Percentiles rank a stretch among this genome's conserved stretches.
phyloP scores from a whole-genome alignment of 2,888 invertebrate species.

The Dascillus cervinus region DNA sequence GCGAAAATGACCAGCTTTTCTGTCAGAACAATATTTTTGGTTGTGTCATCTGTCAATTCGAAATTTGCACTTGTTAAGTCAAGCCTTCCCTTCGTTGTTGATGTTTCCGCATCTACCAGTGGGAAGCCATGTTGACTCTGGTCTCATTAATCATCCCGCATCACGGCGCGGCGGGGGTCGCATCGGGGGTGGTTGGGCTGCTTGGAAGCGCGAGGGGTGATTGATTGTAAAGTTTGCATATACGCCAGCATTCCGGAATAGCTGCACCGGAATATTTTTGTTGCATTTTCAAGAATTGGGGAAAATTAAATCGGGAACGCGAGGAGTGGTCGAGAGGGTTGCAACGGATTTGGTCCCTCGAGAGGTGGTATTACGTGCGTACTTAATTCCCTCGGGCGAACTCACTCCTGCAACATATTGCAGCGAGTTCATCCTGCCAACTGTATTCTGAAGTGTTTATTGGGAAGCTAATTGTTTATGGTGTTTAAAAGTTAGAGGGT shows the following conservation, averaged over 20 bases:
- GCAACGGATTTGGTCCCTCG: conserved; percentile 10
- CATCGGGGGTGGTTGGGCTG: conserved; percentile 22
- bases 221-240: conserved; percentile 22
- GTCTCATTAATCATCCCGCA: conserved; percentile 32
- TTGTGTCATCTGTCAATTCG: too few species aligned
- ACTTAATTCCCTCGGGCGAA: conserved; percentile 8
- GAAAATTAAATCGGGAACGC: too few species aligned
- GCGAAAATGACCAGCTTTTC: too few species aligned
- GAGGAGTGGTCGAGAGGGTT: background rate
- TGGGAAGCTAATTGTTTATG: background rate
- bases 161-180: conserved; percentile 22
- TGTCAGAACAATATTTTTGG: too few species aligned
- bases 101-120: conserved; percentile 22
- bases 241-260: conserved; percentile 6
- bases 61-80: conserved; percentile 5
- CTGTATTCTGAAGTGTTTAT: conserved; percentile 2
- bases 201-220: conserved; percentile 19
- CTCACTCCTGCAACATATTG: conserved; percentile 19
- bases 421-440: conserved; percentile 16
- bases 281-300: too few species aligned
- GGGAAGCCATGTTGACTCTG: conserved; percentile 28
- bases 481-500: too few species aligned
- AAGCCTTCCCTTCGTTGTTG: conserved; percentile 18
- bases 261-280: too few species aligned
- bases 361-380: conserved; percentile 16